Percentiles rank a stretch among this genome's conserved stretches.
phyloP scores from a whole-genome alignment of 2,113 vertebrate genomes.

The Rhinoderma darwinii region DNA sequence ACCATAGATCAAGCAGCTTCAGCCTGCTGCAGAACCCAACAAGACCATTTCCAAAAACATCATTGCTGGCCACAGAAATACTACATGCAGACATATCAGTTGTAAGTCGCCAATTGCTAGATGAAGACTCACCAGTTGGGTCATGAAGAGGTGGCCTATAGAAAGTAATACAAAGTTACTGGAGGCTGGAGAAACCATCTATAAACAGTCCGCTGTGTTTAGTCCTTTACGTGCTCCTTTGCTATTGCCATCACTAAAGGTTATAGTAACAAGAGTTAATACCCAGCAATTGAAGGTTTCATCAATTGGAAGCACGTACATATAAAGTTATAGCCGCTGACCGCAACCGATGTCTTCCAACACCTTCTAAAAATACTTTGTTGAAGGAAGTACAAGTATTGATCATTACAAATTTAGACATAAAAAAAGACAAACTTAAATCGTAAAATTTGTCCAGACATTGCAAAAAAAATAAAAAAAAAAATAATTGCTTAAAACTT shows the following conservation, averaged over 20 bases:
- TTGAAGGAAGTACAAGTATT: conserved; percentile 47
- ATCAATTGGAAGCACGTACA: neutral
- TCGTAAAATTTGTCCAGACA: conserved; percentile 1
- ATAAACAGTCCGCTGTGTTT: neutral
- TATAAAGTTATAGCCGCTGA: conserved; percentile 10
- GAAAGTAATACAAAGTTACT: neutral
- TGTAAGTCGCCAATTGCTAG: neutral
- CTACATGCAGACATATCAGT: too few species aligned
- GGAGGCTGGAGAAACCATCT: neutral
- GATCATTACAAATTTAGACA: conserved; percentile 36
- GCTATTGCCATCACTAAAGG: neutral
- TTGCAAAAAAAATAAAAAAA: too few species aligned
- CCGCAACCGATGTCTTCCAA: conserved; percentile 37
- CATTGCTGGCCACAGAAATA: too few species aligned
- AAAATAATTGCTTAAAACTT: neutral
- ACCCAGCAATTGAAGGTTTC: neutral
- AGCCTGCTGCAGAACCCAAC: too few species aligned
- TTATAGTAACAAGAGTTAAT: conserved; percentile 15
- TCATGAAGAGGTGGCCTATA: neutral
- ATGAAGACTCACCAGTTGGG: neutral
- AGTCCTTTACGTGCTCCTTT: neutral
- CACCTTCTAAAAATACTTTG: conserved; percentile 48
- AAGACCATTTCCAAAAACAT: neutral
- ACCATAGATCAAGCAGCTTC: neutral
- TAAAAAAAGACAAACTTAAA: neutral